These are phyloP conservation scores for Scaptomyza reducta DNA, from an alignment of 2,888 invertebrate genomes.

Conservation along the genomic window DNA sequence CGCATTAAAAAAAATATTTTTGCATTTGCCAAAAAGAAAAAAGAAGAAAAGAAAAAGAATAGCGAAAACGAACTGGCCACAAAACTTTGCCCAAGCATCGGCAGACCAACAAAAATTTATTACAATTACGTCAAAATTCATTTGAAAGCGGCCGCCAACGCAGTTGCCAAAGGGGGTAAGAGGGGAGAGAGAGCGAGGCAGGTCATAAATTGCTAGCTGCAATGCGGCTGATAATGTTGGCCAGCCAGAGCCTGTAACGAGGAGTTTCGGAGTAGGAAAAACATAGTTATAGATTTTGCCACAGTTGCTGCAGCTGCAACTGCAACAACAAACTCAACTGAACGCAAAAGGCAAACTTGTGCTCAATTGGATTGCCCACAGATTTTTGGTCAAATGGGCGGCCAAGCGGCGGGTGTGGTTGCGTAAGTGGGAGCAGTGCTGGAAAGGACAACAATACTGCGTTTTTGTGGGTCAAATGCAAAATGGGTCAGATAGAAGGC, in stretches of 20 bases:
- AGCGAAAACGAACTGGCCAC: slow-evolving; percentile 35
- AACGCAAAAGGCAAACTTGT: slow-evolving; percentile 24
- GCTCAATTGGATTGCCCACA: slow-evolving; percentile 68
- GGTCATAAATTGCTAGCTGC: slow-evolving; percentile 77
- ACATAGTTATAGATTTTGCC: slow-evolving; percentile 15
- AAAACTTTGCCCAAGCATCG: slow-evolving; percentile 45
- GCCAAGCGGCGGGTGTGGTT: not conserved
- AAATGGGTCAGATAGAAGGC: slow-evolving; percentile 65
- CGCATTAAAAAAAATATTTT: slow-evolving; percentile 30
- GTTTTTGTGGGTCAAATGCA: slow-evolving; percentile 63
- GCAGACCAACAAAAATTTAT: slow-evolving; percentile 77
- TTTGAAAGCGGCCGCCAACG: slow-evolving; percentile 65
- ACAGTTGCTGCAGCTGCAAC: slow-evolving; percentile 5
- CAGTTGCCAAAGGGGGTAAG: not conserved
- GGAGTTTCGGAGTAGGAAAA: slow-evolving; percentile 1
- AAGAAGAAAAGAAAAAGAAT: too few relatives aligned
- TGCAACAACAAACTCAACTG: not conserved
- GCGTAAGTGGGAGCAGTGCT: not conserved
- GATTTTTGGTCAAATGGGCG: slow-evolving; percentile 44
- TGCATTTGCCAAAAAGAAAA: slow-evolving; percentile 17
- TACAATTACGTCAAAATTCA: slow-evolving; percentile 80
- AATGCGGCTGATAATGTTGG: slow-evolving; percentile 73
- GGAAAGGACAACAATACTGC: not conserved
- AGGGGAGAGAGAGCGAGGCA: not conserved
- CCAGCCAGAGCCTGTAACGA: slow-evolving; percentile 16